Evolutionary conservation across 1,140 invertebrate species (phyloP), one percentile per base, ranked within the genome.

Genomic region (Pteromalus puparum): DNA sequence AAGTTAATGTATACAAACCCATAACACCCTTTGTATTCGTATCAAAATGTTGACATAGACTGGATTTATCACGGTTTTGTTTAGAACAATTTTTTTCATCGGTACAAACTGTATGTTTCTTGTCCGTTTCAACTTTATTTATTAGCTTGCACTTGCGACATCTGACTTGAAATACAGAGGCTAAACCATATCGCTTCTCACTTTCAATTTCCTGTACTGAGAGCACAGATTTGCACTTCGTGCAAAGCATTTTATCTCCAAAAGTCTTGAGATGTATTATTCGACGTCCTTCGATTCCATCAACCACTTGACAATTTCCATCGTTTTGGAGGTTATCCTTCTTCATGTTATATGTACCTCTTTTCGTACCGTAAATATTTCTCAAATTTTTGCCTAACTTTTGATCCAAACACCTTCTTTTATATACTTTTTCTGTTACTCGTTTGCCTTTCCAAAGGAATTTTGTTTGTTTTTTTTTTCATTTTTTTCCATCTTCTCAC

Each of bases 1-100:
- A 68, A 42, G 13, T 34, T 42, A 42, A 42, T 70, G n/a, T 72
- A 28, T 15, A 73, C 80, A 21, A 30, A 83, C 85, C 85, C 24
- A 73, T 42, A 24, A 76, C 46, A 82, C 38, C 48, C 30, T 82
- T 65, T n/a, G 81, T 75, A 75, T 76, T 82, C 24, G n/a, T 42
- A 61, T 82, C 61, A 34, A 38, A 82, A 42, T 75, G 81, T 34
- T 30, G 10, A 13, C 24, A 24, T 30, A 38, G 24, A 10, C 13
- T 73, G 28, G 0, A 30, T 48, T 48, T 48, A 4, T 48, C 13
- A 48, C 46, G 13, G 15, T 15, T 48, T 48, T 48, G 46, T 48
- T 48, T 48, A 2, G 10, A 4, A 48, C 13, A 48, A 18, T 73
- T 13, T 34, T 21, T 73, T 6, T 0, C 26, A 26, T 26, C 65